Evolutionary conservation across 2,113 vertebrate species (phyloP).

Genomic region (cat (Felis catus)): F.catus_Fca126_mat1.0 CM031423.1:62812501-62813000

Average conservation of each 20-base stretch:
- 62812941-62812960: neutral
- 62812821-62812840: neutral
- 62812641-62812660: constrained; percentile 31
- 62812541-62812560: neutral
- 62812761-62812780: neutral
- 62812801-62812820: neutral
- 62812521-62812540: neutral
- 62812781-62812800: neutral
- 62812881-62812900: neutral
- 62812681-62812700: neutral
- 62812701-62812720: constrained; percentile 44
- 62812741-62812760: neutral
- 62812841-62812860: neutral
- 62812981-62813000: neutral
- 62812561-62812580: neutral
- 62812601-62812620: neutral
- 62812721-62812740: neutral
- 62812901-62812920: neutral
- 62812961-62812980: neutral
- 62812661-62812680: neutral
- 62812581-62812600: neutral
- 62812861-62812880: neutral
- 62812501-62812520: neutral
- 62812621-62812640: neutral
- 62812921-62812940: neutral